These are phyloP conservation scores for Trichomalopsis sarcophagae DNA, from an alignment of 1,140 invertebrate genomes.

Conservation along the genomic window DNA sequence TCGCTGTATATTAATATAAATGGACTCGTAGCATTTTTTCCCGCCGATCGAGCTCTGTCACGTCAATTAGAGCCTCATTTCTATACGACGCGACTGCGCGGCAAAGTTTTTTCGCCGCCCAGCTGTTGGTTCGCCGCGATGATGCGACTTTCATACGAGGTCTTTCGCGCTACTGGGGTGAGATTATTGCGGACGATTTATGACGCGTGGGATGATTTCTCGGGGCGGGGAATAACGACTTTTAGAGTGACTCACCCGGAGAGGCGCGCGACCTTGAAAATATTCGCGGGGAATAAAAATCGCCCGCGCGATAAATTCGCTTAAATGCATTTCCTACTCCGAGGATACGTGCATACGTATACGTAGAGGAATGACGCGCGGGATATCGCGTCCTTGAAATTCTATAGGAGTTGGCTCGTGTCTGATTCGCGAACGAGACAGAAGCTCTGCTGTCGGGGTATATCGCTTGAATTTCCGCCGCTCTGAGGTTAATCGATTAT, in stretches of 20 bases:
- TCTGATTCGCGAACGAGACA: neutral
- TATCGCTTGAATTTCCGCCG: neutral
- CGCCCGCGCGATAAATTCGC: neutral
- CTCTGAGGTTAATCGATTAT: neutral
- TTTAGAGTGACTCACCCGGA: neutral
- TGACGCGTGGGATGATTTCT: neutral
- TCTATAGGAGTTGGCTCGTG: neutral
- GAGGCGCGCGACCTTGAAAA: neutral
- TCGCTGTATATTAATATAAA: neutral
- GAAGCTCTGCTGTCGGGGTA: neutral
- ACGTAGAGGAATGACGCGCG: neutral
- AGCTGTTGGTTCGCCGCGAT: neutral
- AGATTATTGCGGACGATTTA: neutral
- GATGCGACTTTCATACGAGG: neutral
- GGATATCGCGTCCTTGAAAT: neutral
- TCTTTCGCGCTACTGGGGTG: neutral
- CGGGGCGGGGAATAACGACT: neutral
- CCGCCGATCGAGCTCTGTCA: neutral
- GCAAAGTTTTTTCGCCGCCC: neutral
- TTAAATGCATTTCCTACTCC: neutral
- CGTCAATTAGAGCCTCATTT: constrained; percentile 8
- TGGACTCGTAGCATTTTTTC: neutral
- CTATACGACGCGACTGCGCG: neutral
- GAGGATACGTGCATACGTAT: neutral
- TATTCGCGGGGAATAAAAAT: neutral